Conservation (phyloP, 1,140 invertebrate genomes). For the Pseudoatta argentina region DNA sequence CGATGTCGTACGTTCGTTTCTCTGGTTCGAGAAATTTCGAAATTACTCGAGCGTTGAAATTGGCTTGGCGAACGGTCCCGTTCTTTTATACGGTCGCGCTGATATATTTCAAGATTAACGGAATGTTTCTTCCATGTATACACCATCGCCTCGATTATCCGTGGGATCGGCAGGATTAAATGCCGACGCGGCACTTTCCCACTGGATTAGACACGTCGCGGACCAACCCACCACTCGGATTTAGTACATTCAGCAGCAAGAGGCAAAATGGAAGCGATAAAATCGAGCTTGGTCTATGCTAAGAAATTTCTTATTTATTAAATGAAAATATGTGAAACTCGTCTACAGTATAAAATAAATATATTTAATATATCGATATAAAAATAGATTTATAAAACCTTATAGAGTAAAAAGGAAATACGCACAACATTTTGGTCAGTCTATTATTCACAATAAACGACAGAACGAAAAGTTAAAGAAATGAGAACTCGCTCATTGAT, state of each 20-base stretch:
- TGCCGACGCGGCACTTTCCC: slow-evolving; percentile 65
- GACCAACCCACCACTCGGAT: slow-evolving; percentile 54
- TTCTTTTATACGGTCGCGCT: slow-evolving; percentile 41
- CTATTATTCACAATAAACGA: slow-evolving; percentile 36
- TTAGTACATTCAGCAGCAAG: slow-evolving; percentile 65
- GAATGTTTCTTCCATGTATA: slow-evolving; percentile 61
- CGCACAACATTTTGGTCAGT: not conserved
- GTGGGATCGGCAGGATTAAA: slow-evolving; percentile 65
- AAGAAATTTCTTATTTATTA: slow-evolving; percentile 18
- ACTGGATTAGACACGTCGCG: slow-evolving; percentile 72
- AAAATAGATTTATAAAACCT: not conserved
- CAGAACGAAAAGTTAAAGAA: slow-evolving; percentile 9
- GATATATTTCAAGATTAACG: slow-evolving; percentile 62
- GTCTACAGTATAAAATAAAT: not conserved
- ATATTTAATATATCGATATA: not conserved
- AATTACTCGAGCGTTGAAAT: slow-evolving; percentile 42
- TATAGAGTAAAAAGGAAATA: not conserved
- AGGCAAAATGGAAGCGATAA: slow-evolving; percentile 69
- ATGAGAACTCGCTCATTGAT: slow-evolving; percentile 21
- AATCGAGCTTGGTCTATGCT: slow-evolving; percentile 16
- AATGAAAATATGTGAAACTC: not conserved
- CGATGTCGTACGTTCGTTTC: not conserved
- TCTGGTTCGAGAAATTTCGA: slow-evolving; percentile 2
- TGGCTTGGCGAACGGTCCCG: slow-evolving; percentile 6
- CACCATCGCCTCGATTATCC: slow-evolving; percentile 63